Evolutionary conservation across 2,888 invertebrate species (phyloP), one percentile per base, ranked within the genome.

Genomic region (Diachrysia chrysitis): DNA sequence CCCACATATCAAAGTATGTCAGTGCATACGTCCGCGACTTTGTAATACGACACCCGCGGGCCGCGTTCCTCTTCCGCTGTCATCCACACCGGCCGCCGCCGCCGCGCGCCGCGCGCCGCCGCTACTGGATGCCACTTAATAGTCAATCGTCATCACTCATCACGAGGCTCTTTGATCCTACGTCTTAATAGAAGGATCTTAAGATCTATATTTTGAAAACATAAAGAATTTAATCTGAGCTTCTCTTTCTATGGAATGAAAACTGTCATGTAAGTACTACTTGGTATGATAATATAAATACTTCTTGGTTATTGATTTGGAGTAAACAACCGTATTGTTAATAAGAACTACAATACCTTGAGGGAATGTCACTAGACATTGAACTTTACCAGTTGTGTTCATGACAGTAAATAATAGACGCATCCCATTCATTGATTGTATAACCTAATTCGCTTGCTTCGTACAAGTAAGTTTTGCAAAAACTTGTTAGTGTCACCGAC

Each of bases 21-120:
- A 48, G 63, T 29, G 19, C 46, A 66, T 32, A 69, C 62, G 63
- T 73, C 73, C 74, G 72, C 65, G 54, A 61, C 76, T 72, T 69
- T 76, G 83, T 78, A 79, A 82, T 60, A 56, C n/a, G 71, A 83
- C 76, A 75, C 82, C 62, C 66, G 72, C 71, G 63, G 54, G 65
- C 59, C 66, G 64, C 19, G 68, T 60, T 75, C 71, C 69, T 73
- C 78, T 78, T 78, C 79, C 79, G 71, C 63, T 46, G 75, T 42
- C 64, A 71, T 48, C 53, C 35, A 66, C 68, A 67, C 69, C 59
- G 59, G 17, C 58, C 46, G 6, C 35, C n/a, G 14, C 23, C 68
- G 65, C 68, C 59, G 59, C 29, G 17, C 58, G 6, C 23, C n/a
- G 14, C 25, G 32, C 25, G 23, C 7, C 17, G 37, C 29, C 21